phyloP scores from a whole-genome alignment of 2,113 vertebrate species.

The Zosterops hypoxanthus region DNA sequence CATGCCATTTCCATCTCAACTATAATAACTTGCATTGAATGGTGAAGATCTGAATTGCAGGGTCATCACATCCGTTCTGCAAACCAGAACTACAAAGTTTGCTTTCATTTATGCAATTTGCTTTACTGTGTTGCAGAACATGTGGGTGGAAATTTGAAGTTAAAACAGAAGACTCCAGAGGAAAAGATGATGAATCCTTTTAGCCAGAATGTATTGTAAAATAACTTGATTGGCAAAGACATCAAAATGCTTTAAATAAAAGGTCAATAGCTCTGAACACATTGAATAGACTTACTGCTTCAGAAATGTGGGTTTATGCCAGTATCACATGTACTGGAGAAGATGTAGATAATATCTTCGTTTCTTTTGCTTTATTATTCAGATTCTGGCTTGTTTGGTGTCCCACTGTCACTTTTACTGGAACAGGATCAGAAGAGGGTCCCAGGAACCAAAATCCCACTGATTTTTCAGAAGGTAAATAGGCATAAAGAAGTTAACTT shows the following conservation, averaged over 20 bases:
- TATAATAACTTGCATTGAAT: not conserved
- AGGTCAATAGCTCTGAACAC: not conserved
- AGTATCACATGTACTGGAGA: not conserved
- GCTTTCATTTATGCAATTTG: not conserved
- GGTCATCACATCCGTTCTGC: not conserved
- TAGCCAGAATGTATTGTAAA: not conserved
- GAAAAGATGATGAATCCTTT: constrained; percentile 2
- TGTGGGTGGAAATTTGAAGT: not conserved
- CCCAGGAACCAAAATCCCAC: constrained; percentile 86
- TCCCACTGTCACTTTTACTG: constrained; percentile 85
- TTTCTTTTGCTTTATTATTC: constrained; percentile 45
- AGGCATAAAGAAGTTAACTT: not conserved
- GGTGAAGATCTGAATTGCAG: not conserved
- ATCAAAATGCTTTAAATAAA: not conserved
- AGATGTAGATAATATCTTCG: not conserved
- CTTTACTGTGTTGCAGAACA: not conserved
- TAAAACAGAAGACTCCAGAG: not conserved
- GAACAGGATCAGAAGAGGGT: constrained; percentile 91
- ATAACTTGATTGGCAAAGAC: not conserved
- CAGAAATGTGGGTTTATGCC: not conserved
- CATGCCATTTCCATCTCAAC: not conserved
- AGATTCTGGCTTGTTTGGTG: constrained; percentile 91
- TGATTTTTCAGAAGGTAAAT: constrained; percentile 91
- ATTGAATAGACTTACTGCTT: not conserved
- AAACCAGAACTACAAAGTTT: not conserved